These are phyloP conservation scores for Meloe dianella DNA, from an alignment of 2,888 invertebrate species.

Conservation along the genomic window DNA sequence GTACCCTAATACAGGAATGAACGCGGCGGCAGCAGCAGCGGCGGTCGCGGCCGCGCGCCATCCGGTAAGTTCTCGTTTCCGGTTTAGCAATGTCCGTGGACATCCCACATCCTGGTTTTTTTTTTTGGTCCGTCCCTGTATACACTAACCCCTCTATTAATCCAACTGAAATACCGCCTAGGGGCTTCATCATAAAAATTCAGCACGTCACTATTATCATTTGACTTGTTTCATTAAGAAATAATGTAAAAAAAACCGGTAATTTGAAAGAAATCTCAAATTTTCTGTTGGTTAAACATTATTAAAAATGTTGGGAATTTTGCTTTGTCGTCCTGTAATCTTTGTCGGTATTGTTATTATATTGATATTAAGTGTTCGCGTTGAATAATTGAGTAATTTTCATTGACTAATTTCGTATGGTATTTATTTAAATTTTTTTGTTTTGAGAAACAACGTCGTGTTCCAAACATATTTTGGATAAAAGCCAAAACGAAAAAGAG, in stretches of 20 bases:
- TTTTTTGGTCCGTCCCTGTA: background rate
- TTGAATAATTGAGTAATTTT: slow-evolving; percentile 2
- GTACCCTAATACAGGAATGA: slow-evolving; percentile 88
- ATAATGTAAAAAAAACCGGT: too few species aligned
- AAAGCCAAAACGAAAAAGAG: background rate
- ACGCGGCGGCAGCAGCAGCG: slow-evolving; percentile 79
- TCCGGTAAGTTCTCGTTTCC: slow-evolving; percentile 70
- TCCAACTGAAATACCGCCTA: background rate
- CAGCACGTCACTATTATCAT: too few species aligned
- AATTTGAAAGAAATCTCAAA: background rate
- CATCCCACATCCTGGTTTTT: slow-evolving; percentile 5
- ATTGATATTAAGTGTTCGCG: slow-evolving; percentile 1
- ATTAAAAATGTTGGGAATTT: background rate
- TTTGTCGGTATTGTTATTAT: background rate
- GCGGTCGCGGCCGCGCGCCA: slow-evolving; percentile 86
- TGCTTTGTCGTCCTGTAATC: background rate
- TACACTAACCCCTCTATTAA: background rate
- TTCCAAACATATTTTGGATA: background rate
- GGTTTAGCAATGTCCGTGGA: background rate
- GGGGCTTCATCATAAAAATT: background rate
- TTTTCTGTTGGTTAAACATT: too few species aligned
- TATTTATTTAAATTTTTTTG: background rate
- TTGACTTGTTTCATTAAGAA: background rate
- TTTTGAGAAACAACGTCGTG: background rate
- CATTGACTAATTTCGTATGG: background rate